Conservation (phyloP, 2,888 invertebrate genomes). For the Parasteatoda lunata region DNA sequence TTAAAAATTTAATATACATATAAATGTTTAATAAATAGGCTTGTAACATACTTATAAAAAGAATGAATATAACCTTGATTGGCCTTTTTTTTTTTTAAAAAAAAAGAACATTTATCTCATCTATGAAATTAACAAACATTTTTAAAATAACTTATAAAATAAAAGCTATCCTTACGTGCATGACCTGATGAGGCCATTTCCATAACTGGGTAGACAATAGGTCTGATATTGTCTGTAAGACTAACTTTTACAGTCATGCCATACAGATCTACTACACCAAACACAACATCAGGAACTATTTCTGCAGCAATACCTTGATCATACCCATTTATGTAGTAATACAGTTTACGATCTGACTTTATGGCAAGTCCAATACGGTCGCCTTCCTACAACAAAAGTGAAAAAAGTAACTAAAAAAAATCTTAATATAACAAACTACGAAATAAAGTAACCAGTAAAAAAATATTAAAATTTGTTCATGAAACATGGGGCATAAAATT, state of each 20-base stretch:
- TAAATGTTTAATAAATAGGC: too few relatives aligned
- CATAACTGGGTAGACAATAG: slow-evolving; percentile 40
- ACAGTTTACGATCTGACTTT: slow-evolving; percentile 88
- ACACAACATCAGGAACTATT: slow-evolving; percentile 89
- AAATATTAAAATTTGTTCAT: neutral
- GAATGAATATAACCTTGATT: too few relatives aligned
- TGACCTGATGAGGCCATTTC: slow-evolving; percentile 30
- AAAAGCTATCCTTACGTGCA: neutral
- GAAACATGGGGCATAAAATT: neutral
- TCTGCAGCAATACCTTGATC: slow-evolving; percentile 90
- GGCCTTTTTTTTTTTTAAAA: too few relatives aligned
- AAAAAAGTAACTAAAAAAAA: neutral
- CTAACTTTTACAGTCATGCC: slow-evolving; percentile 96
- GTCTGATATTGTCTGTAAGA: slow-evolving; percentile 78
- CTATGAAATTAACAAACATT: too few relatives aligned
- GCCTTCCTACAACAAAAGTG: slow-evolving; percentile 79
- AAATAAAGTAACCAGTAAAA: neutral
- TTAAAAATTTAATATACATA: too few relatives aligned
- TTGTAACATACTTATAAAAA: too few relatives aligned
- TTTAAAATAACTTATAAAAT: too few relatives aligned
- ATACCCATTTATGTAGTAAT: slow-evolving; percentile 93
- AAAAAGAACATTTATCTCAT: too few relatives aligned
- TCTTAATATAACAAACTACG: neutral
- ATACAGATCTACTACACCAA: slow-evolving; percentile 95
- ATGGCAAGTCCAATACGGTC: slow-evolving; percentile 92